These are phyloP conservation scores for Pachyrhynchus sulphureomaculatus DNA, from an alignment of 1,140 invertebrate genomes.

Conservation along the genomic window DNA sequence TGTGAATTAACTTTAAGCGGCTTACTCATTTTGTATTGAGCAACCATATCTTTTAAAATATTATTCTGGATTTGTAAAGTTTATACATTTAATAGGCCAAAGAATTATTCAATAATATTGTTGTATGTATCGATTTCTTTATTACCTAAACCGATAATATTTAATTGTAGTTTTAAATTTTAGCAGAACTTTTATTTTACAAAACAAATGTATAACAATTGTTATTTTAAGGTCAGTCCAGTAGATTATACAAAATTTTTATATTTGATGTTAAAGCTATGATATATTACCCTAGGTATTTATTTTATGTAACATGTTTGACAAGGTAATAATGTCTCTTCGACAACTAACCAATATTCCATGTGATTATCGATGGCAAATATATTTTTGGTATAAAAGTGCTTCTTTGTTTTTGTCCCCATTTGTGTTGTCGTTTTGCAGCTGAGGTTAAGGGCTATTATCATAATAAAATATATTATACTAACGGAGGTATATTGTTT, in stretches of 20 bases:
- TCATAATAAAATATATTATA: neutral
- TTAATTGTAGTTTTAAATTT: neutral
- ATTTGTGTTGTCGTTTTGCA: neutral
- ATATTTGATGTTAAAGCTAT: conserved; percentile 38
- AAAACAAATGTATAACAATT: neutral
- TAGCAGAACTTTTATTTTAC: neutral
- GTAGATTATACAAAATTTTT: conserved; percentile 30
- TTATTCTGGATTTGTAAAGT: too few relatives aligned
- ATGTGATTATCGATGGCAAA: conserved; percentile 50
- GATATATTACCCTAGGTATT: conserved; percentile 32
- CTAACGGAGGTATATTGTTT: neutral
- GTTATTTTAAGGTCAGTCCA: conserved; percentile 12
- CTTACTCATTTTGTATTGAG: too few relatives aligned
- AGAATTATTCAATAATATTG: too few relatives aligned
- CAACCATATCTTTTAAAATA: too few relatives aligned
- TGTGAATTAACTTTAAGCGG: too few relatives aligned
- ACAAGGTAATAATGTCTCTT: conserved; percentile 28
- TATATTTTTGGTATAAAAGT: conserved; percentile 49
- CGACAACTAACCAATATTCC: conserved; percentile 34
- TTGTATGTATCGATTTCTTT: too few relatives aligned
- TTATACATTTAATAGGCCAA: too few relatives aligned
- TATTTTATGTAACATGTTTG: conserved; percentile 33
- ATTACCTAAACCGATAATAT: too few relatives aligned
- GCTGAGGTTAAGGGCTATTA: neutral
- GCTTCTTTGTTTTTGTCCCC: conserved; percentile 28